Base-by-base conservation (phyloP, 2,888 invertebrate species). In the Drosophila multiciliata region DNA sequence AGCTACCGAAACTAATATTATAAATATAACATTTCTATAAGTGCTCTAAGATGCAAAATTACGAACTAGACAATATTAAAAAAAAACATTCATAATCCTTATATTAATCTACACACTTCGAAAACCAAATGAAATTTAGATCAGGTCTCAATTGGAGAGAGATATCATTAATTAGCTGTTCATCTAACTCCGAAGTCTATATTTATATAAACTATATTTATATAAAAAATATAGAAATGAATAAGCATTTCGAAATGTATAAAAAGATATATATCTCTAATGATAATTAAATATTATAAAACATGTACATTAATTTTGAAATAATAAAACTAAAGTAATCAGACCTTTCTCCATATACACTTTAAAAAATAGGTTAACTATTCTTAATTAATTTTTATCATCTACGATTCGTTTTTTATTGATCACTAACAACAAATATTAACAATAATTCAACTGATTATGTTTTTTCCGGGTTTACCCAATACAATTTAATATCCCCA, bases 331-430 rank as follows among this genome's bases (percentile, higher is more conserved):
- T n/a, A n/a, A 17, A 9, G 8, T n/a, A n/a, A 4, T 8, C 4
- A 3, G 0, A 4, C 38, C 8, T 9, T 1, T 38, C 4, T 4
- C 0, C 38, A 3, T 17, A 0, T 2, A n/a, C 23, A 38, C 36
- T 36, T 15, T 15, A 6, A 15, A 15, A 15, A 36, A 1, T 15
- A 15, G 15, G 0, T 15, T 2, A 20, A 7, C 12, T 12, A 12
- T 3, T 23, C 7, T 1, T 12, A 15, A 2, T 45, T 45, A 1
- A 12, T 3, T 45, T 3, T 0, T 4, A 1, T 1, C 12, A 7
- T 45, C 12, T 45, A 12, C 7, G 1, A 8, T 11, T 8, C 1
- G 8, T 8, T 1, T 8, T n/a, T n/a, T 9, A 17, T 17, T 38
- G 0, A 38, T 38, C 1, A n/a, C 38, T 20, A 0, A 15, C 1